phyloP scores from a whole-genome alignment of 2,888 invertebrate genomes.

The Napeogenes sylphis region DNA sequence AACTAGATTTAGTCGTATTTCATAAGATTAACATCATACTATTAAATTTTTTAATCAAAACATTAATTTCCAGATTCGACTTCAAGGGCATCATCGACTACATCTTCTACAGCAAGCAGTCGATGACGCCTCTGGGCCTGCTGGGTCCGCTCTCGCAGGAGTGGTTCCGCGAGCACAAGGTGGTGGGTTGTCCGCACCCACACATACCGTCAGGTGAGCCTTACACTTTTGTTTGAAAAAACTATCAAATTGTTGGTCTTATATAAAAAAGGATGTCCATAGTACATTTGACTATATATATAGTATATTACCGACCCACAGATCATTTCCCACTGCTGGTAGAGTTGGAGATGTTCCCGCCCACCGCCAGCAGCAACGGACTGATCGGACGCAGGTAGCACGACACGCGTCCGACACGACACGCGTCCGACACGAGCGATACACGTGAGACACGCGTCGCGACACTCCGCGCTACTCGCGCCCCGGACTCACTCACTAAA shows the following conservation, averaged over 20 bases:
- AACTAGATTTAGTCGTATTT: too few species aligned
- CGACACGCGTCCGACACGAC: constrained; percentile 28
- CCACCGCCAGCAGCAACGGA: constrained; percentile 86
- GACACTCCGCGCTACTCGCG: not conserved
- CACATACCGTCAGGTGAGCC: constrained; percentile 91
- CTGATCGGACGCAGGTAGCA: constrained; percentile 92
- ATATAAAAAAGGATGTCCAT: not conserved
- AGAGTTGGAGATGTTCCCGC: constrained; percentile 92
- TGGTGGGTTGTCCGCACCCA: constrained; percentile 98
- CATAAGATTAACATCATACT: too few species aligned
- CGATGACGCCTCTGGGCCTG: constrained; percentile 95
- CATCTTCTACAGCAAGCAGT: constrained; percentile 97
- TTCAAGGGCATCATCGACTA: constrained; percentile 99
- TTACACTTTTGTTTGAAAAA: too few species aligned
- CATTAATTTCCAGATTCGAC: constrained; percentile 85
- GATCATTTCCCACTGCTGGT: constrained; percentile 96
- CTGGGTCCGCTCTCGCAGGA: constrained; percentile 95
- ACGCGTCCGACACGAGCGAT: constrained; percentile 3
- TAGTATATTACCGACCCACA: constrained; percentile 43
- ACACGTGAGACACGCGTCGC: constrained; percentile 4
- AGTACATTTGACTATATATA: not conserved
- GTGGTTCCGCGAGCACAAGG: constrained; percentile 97
- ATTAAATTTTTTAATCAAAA: too few species aligned
- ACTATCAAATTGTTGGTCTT: too few species aligned
- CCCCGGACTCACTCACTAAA: not conserved